Base-by-base conservation (phyloP, 23 tunicate genomes). In the Clavelina lepadiformis region DNA sequence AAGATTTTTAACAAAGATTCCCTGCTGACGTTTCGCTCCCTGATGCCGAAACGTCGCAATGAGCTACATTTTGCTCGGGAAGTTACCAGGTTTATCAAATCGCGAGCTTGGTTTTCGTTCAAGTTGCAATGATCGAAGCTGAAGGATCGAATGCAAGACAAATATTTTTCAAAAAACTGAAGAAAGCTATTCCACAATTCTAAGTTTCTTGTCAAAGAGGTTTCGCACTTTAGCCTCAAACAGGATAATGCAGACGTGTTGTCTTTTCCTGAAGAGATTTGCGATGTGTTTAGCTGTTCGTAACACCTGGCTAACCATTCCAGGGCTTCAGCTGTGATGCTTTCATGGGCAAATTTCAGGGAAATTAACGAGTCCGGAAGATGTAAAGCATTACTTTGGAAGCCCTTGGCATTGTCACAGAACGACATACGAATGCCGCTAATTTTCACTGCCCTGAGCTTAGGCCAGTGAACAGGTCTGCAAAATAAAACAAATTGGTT, bases 261-360 rank as follows among this genome's bases (percentile, higher is more conserved):
- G n/a, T n/a, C n/a, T n/a, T n/a, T n/a, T n/a, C n/a, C n/a, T n/a
- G n/a, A n/a, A n/a, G n/a, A n/a, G n/a, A n/a, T n/a, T n/a, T n/a
- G n/a, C n/a, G n/a, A n/a, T n/a, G n/a, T n/a, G n/a, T n/a, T n/a
- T n/a, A n/a, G n/a, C n/a, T n/a, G n/a, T n/a, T n/a, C n/a, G n/a
- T n/a, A n/a, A n/a, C n/a, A n/a, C n/a, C n/a, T n/a, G 5, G 59
- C 0, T 1, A 75, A 51, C 81, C 81, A 75, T 5, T 3, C 20
- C 29, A 75, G 36, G n/a, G 61, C 24, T 41, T 75, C 62, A 18
- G 35, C 58, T 2, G 71, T 45, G 5, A 75, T 3, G 63, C 81
- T 75, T 1, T 64, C 71, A 28, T 75, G 35, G 33, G 81, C 33
- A 24, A 75, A 63, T 28, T 63, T 63, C 28, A 75, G 71, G 36